Conservation (phyloP, 2,888 invertebrate genomes). For the Tachina lurida region DNA sequence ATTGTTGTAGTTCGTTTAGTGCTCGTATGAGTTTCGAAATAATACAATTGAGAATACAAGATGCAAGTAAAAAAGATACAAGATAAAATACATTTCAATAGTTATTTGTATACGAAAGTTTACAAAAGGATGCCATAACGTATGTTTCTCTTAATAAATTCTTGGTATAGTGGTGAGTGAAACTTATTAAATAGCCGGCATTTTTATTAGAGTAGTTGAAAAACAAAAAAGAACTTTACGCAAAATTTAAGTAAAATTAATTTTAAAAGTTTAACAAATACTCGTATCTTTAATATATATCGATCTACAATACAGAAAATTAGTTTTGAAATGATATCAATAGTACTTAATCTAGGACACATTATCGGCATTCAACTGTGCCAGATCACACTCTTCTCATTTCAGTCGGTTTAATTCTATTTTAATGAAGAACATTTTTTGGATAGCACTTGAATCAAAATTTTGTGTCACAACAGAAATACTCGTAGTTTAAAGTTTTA, state of each 20-base stretch:
- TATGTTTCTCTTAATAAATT: neutral
- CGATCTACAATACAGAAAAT: too few relatives aligned
- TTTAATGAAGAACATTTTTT: too few relatives aligned
- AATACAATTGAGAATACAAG: conserved; percentile 54
- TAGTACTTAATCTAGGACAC: too few relatives aligned
- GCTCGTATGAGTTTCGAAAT: conserved; percentile 25
- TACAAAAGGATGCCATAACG: neutral
- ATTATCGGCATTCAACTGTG: too few relatives aligned
- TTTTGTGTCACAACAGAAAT: too few relatives aligned
- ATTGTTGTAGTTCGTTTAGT: conserved; percentile 23
- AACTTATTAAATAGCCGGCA: neutral
- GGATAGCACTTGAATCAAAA: too few relatives aligned
- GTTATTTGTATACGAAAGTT: conserved; percentile 23
- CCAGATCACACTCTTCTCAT: too few relatives aligned
- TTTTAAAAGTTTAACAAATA: too few relatives aligned
- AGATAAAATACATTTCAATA: conserved; percentile 18
- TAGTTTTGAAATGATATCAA: too few relatives aligned
- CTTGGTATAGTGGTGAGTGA: neutral
- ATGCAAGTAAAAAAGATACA: conserved; percentile 13
- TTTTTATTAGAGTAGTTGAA: neutral
- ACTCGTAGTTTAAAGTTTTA: too few relatives aligned
- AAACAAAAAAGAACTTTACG: neutral
- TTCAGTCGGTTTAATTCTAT: too few relatives aligned
- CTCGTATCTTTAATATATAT: too few relatives aligned
- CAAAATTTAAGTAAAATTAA: neutral